Evolutionary conservation across 2,113 vertebrate genomes (phyloP).

Genomic region (Esox niger): DNA sequence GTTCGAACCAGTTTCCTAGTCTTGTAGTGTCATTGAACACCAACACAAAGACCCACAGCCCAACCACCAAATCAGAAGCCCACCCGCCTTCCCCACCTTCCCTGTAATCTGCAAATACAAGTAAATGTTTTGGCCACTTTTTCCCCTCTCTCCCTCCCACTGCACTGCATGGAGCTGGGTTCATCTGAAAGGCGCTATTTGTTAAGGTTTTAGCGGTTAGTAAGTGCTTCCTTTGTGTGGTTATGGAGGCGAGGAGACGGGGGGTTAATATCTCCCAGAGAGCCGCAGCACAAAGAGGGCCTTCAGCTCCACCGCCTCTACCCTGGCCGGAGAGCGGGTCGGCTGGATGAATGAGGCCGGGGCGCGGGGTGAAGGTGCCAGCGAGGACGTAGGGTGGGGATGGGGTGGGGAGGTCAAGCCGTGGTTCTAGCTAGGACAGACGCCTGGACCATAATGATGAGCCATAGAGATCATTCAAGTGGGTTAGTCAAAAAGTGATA

Average conservation of each 20-base stretch:
- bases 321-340: constrained; percentile 64
- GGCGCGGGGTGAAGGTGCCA: constrained; percentile 65
- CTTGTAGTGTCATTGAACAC: background rate
- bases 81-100: constrained; percentile 34
- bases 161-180: constrained; percentile 59
- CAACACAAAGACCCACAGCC: constrained; percentile 14
- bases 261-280: constrained; percentile 75
- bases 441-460: too few relatives aligned
- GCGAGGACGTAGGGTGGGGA: constrained; percentile 41
- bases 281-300: constrained; percentile 68
- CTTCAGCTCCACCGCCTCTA: constrained; percentile 70
- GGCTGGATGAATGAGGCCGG: constrained; percentile 64
- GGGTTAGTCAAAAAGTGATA: too few relatives aligned
- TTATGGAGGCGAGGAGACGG: constrained; percentile 53
- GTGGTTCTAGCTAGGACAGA: constrained; percentile 15
- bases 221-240: constrained; percentile 77
- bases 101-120: constrained; percentile 63
- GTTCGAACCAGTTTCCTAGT: background rate
- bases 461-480: too few relatives aligned
- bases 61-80: constrained; percentile 27
- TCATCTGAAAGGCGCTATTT: constrained; percentile 73
- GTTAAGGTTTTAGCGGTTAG: constrained; percentile 74
- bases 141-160: constrained; percentile 43
- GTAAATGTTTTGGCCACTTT: constrained; percentile 52
- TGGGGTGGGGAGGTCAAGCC: constrained; percentile 33